Evolutionary conservation across 1,140 invertebrate genomes (phyloP).

Genomic region (Eupristina koningsbergeri): DNA sequence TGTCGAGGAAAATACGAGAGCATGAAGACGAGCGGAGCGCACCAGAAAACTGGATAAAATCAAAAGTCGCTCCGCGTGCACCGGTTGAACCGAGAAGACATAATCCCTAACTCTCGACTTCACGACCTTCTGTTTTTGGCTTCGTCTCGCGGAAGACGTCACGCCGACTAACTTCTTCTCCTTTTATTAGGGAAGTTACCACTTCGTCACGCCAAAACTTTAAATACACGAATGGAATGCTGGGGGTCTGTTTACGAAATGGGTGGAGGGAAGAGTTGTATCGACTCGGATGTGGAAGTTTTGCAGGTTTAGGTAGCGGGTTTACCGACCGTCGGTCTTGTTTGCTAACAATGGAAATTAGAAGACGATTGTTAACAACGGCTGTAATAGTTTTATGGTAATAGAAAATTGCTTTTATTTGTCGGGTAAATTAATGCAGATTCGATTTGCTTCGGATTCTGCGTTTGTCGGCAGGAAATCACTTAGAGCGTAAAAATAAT

Average conservation of each 20-base stretch:
- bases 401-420: neutral
- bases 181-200: slow-evolving; percentile 6
- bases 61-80: slow-evolving; percentile 57
- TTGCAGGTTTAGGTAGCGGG: neutral
- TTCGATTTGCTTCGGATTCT: neutral
- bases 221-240: neutral
- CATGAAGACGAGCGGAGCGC: neutral
- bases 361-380: neutral
- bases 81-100: slow-evolving; percentile 34
- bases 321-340: neutral
- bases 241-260: neutral
- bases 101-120: neutral
- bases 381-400: neutral
- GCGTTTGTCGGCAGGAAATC: neutral
- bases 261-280: neutral
- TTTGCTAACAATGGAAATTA: slow-evolving; percentile 20
- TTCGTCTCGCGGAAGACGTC: slow-evolving; percentile 27
- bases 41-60: slow-evolving; percentile 54
- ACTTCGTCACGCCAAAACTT: neutral
- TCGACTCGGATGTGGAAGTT: neutral
- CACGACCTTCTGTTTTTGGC: neutral
- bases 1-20: neutral
- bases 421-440: neutral
- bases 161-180: slow-evolving; percentile 24
- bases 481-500: neutral